phyloP scores from a whole-genome alignment of 2,888 invertebrate genomes.

The Drosophila siamana region DNA sequence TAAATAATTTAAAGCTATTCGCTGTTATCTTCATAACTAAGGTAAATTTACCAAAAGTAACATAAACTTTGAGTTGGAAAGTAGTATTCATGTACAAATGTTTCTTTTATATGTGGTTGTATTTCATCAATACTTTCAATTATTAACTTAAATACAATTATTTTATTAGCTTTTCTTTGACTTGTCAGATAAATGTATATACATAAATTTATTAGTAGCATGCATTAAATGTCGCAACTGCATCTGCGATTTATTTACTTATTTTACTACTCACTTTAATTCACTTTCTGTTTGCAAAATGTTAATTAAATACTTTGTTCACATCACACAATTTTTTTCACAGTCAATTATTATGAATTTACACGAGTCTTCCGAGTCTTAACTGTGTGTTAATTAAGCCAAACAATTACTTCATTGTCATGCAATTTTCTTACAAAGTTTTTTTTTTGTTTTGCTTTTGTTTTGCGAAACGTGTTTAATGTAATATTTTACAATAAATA shows the following conservation, averaged over 20 bases:
- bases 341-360: conserved; percentile 63
- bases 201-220: background rate
- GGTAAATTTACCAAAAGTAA: too few species aligned
- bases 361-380: conserved; percentile 46
- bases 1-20: too few species aligned
- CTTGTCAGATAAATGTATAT: too few species aligned
- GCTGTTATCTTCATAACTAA: too few species aligned
- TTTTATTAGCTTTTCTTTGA: too few species aligned
- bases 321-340: conserved; percentile 42
- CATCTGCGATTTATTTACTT: background rate
- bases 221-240: background rate
- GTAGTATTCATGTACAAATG: too few species aligned
- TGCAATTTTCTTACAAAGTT: conserved; percentile 26
- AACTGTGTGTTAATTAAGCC: conserved; percentile 65
- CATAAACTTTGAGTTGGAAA: too few species aligned
- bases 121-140: too few species aligned
- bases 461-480: conserved; percentile 48
- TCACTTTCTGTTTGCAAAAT: conserved; percentile 28
- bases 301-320: conserved; percentile 44
- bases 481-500: conserved; percentile 36
- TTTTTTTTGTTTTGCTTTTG: conserved; percentile 9
- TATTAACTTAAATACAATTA: too few species aligned
- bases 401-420: conserved; percentile 64
- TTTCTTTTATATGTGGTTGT: too few species aligned
- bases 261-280: background rate